These are phyloP conservation scores for Panulirus ornatus DNA, from an alignment of 1,140 invertebrate genomes.

Conservation along the genomic window DNA sequence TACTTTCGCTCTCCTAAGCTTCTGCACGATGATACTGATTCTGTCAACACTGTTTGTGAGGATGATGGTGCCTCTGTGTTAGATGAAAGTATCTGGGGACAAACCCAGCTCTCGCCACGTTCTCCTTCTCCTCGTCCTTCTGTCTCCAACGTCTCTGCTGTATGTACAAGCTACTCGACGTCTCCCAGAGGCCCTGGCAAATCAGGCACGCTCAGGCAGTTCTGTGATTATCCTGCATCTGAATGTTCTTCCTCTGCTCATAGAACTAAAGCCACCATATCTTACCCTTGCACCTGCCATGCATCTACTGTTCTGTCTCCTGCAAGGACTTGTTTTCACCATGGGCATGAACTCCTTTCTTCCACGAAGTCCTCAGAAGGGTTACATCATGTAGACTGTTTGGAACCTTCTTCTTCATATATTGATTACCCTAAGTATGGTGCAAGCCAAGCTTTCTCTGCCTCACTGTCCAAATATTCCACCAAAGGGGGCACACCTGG, in stretches of 20 bases:
- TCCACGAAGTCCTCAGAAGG: constrained; percentile 22
- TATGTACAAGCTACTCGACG: constrained; percentile 50
- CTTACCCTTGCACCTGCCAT: constrained; percentile 37
- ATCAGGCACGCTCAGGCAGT: constrained; percentile 56
- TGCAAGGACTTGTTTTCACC: constrained; percentile 52
- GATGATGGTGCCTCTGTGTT: constrained; percentile 33
- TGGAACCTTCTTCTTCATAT: constrained; percentile 41
- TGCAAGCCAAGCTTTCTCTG: constrained; percentile 70
- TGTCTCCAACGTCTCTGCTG: constrained; percentile 53
- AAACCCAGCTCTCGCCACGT: constrained; percentile 30
- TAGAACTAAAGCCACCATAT: constrained; percentile 34
- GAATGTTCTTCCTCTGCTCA: constrained; percentile 35
- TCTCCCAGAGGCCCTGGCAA: constrained; percentile 21
- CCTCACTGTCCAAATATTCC: constrained; percentile 64
- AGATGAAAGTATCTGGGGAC: constrained; percentile 35
- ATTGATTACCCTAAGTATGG: constrained; percentile 64
- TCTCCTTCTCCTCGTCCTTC: constrained; percentile 38
- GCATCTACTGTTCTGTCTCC: constrained; percentile 43
- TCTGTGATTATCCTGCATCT: constrained; percentile 42
- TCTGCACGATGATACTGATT: constrained; percentile 49
- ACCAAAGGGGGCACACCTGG: constrained; percentile 49
- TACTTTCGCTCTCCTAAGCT: constrained; percentile 54
- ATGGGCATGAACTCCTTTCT: constrained; percentile 52
- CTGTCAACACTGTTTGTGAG: background rate
- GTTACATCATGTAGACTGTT: constrained; percentile 16